These are phyloP conservation scores for Rhynchophorus ferrugineus DNA, from an alignment of 1,140 invertebrate species.

Conservation along the genomic window DNA sequence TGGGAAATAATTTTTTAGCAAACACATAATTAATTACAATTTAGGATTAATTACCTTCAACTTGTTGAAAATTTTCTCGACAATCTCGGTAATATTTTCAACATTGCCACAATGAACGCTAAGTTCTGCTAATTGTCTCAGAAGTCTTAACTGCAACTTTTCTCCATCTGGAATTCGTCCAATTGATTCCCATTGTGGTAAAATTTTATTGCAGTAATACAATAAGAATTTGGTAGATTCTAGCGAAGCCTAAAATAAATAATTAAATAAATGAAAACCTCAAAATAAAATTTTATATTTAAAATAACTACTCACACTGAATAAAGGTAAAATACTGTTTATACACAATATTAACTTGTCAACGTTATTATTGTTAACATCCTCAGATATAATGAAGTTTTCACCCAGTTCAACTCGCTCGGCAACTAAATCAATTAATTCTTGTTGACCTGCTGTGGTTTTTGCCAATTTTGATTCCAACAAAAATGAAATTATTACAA, in stretches of 20 bases:
- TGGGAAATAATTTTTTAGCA: conserved; percentile 22
- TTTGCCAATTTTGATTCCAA: conserved; percentile 71
- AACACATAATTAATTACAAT: no score
- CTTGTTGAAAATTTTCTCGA: conserved; percentile 67
- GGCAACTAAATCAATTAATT: conserved; percentile 75
- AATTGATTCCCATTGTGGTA: conserved; percentile 58
- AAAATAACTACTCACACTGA: conserved; percentile 63
- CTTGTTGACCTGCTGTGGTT: conserved; percentile 74
- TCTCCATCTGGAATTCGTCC: conserved; percentile 52
- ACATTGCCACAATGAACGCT: conserved; percentile 65
- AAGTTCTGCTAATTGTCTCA: conserved; percentile 85
- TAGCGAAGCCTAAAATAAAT: conserved; percentile 74
- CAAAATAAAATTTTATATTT: no score
- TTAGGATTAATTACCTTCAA: conserved; percentile 54
- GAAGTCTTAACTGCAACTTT: conserved; percentile 69
- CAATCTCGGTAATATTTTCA: conserved; percentile 64
- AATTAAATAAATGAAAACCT: no score
- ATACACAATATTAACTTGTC: conserved; percentile 79
- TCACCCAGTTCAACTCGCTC: conserved; percentile 74
- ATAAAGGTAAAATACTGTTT: conserved; percentile 75
- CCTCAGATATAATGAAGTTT: conserved; percentile 66
- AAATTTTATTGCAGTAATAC: conserved; percentile 79
- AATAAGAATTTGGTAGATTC: conserved; percentile 79
- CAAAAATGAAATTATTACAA: conserved; percentile 79
- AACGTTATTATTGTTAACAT: conserved; percentile 66